phyloP scores from a whole-genome alignment of 2,888 invertebrate species.

The Drosophila helvetica region DNA sequence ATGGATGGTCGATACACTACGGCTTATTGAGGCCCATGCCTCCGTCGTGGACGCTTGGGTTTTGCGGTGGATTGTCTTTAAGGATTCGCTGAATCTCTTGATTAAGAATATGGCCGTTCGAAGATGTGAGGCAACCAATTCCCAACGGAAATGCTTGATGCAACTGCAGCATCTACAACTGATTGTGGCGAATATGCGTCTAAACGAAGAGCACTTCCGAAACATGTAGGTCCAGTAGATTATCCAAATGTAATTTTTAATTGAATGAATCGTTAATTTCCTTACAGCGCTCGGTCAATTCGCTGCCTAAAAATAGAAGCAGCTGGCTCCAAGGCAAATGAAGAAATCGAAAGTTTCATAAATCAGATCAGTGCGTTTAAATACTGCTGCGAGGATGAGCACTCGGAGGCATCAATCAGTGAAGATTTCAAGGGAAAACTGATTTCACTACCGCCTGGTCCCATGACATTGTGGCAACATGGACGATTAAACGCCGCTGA shows the following conservation, averaged over 20 bases:
- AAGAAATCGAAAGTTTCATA: slow-evolving; percentile 49
- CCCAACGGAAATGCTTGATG: slow-evolving; percentile 28
- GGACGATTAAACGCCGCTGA: no score
- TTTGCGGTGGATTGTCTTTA: slow-evolving; percentile 45
- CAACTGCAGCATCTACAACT: slow-evolving; percentile 32
- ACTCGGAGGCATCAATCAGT: not conserved
- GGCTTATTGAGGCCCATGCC: slow-evolving; percentile 29
- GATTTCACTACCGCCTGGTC: slow-evolving; percentile 5
- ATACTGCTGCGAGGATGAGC: slow-evolving; percentile 6
- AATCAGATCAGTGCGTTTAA: slow-evolving; percentile 49
- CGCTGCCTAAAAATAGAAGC: slow-evolving; percentile 22
- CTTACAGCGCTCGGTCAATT: slow-evolving; percentile 43
- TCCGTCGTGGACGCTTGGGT: slow-evolving; percentile 51
- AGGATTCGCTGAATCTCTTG: no score
- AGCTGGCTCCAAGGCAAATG: slow-evolving; percentile 10
- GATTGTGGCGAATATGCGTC: slow-evolving; percentile 40
- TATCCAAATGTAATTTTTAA: no score
- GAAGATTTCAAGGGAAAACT: slow-evolving; percentile 17
- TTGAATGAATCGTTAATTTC: not conserved
- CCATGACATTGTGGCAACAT: no score
- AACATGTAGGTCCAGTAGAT: slow-evolving; percentile 36
- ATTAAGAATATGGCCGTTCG: slow-evolving; percentile 23
- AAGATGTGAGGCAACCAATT: not conserved
- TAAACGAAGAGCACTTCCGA: slow-evolving; percentile 44
- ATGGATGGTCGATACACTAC: slow-evolving; percentile 14